Percentiles rank a stretch among this genome's conserved stretches.
These are phyloP conservation scores for Rousettus madagascariensis DNA, from an alignment of 2,797 vertebrate species.

Conservation along the genomic window DNA sequence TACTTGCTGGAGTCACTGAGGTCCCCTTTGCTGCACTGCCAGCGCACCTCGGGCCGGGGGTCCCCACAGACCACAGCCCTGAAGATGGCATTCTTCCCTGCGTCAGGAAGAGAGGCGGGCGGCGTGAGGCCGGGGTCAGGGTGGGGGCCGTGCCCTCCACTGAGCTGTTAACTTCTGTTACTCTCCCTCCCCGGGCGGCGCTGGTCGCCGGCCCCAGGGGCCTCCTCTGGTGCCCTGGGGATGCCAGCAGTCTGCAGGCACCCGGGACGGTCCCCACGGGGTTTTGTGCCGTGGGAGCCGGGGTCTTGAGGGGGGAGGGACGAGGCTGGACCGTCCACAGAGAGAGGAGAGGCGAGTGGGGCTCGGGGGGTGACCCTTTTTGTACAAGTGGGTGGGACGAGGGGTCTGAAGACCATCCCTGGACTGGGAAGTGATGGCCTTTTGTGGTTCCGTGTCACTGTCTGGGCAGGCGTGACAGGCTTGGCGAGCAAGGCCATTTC, in stretches of 20 bases:
- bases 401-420: neutral
- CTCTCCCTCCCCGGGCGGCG: neutral
- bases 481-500: neutral
- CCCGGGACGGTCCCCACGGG: no score
- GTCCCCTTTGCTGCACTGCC: conserved; percentile 84
- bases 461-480: rapidly evolving
- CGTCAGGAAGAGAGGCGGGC: neutral
- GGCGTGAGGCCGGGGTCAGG: rapidly evolving
- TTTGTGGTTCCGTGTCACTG: neutral
- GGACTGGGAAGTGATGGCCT: neutral
- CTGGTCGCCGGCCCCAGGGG: neutral
- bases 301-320: neutral
- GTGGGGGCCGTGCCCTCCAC: rapidly evolving
- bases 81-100: conserved; percentile 89
- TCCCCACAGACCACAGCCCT: conserved; percentile 88
- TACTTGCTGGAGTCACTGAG: conserved; percentile 86
- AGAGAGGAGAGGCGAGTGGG: neutral
- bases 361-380: neutral
- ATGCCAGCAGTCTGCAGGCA: neutral
- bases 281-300: no score
- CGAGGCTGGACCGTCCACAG: rapidly evolving
- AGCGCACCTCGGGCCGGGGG: conserved; percentile 88
- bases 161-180: neutral
- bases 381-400: rapidly evolving
- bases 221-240: neutral